Conservation (phyloP, 2,113 vertebrate species). For the Hippopotamus amphibius region DNA sequence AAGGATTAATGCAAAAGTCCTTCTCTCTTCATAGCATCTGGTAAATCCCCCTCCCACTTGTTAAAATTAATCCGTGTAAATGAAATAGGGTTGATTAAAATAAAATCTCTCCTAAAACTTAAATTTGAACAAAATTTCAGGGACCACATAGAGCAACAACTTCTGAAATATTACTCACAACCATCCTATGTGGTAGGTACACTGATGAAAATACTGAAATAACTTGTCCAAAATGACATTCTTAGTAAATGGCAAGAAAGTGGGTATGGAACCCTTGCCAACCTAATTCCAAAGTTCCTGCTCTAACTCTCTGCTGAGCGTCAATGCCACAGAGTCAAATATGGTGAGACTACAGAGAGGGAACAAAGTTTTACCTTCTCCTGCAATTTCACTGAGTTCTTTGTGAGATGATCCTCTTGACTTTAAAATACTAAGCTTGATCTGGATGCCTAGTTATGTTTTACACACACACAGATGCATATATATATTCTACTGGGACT, state of each 20-base stretch:
- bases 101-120: background rate
- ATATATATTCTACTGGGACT: background rate
- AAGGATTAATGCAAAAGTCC: background rate
- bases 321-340: background rate
- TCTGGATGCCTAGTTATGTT: background rate
- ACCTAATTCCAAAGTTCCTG: background rate
- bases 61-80: background rate
- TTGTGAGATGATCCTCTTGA: background rate
- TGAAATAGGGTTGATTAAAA: background rate
- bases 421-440: background rate
- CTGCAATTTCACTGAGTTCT: background rate
- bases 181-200: background rate
- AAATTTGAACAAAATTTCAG: constrained; percentile 24
- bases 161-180: constrained; percentile 20
- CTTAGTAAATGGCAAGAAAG: background rate
- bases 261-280: background rate
- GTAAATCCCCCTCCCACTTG: background rate
- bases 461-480: background rate
- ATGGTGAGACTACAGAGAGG: background rate
- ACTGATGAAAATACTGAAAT: background rate
- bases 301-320: background rate
- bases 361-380: background rate
- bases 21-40: background rate
- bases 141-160: background rate
- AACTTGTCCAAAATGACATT: background rate